Evolutionary conservation across 2,888 invertebrate genomes (phyloP), one percentile per base, ranked within the genome.

Genomic region (Allophyes oxyacanthae): DNA sequence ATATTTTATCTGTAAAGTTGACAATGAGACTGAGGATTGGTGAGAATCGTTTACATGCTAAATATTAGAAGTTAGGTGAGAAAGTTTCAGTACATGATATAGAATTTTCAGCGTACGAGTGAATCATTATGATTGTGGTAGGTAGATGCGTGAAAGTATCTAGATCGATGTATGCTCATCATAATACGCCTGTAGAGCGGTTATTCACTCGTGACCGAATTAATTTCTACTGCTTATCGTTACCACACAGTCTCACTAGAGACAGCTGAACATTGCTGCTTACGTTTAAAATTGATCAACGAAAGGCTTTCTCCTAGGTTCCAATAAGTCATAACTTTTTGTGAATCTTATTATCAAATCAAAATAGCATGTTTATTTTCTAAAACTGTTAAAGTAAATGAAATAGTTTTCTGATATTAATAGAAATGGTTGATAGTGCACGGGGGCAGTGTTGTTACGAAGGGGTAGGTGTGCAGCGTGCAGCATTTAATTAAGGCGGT

Each of bases 401-500:
- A 66, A 56, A 45, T 11, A 42, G 55, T 38, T 32, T 66, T 61
- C 64, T 62, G 45, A 51, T 64, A 54, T 51, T 52, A 49, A 56
- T 66, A 56, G 51, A 66, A 65, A 66, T 61, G 42, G 60, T 49
- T 59, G 59, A 49, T 60, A 55, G 48, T 49, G 42, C 41, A 60
- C 59, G 62, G 64, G 67, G 67, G 70, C 42, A 60, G 63, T 59
- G 59, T 60, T 42, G 73, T 51, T 56, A 64, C 49, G 55, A 66
- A 81, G 84, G 87, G 88, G 88, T 87, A 86, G 87, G 84, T 87
- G 86, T 87, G 87, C 87, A 85, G 79, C 87, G 86, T 88, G 89
- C 87, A 87, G 85, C 88, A 86, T 92, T 92, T 92, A 93, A 93
- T 92, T 91, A 92, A 89, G 87, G 88, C 86, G 87, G 89, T 88